Evolutionary conservation across 2,888 invertebrate species (phyloP).

Genomic region (Drosophila quasianomalipes): DNA sequence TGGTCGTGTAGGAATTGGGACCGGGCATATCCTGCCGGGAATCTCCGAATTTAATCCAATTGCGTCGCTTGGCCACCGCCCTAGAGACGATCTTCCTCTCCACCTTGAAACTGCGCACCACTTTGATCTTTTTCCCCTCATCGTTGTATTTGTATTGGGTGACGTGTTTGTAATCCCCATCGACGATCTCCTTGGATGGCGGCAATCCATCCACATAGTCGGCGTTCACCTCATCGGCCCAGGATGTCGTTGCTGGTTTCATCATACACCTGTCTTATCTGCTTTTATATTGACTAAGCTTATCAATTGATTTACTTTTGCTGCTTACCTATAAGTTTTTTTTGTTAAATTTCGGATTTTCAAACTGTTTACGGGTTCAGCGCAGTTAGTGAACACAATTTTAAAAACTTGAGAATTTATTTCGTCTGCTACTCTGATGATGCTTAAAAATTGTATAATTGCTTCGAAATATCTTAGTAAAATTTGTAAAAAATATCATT

Average conservation of each 20-base stretch:
- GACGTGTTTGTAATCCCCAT: conserved; percentile 95
- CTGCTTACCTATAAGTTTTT: conserved; percentile 6
- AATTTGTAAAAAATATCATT: not conserved
- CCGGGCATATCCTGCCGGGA: conserved; percentile 96
- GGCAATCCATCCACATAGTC: conserved; percentile 91
- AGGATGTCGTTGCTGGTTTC: conserved; percentile 93
- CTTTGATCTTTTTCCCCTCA: conserved; percentile 95
- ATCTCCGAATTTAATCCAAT: conserved; percentile 98
- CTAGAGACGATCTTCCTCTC: conserved; percentile 95
- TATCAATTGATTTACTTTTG: not conserved
- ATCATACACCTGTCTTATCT: conserved; percentile 60
- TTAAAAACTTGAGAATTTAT: not conserved
- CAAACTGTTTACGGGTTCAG: not conserved
- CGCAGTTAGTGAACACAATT: not conserved
- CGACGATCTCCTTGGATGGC: conserved; percentile 91
- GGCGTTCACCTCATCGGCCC: conserved; percentile 98
- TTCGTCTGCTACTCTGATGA: conserved; percentile 8
- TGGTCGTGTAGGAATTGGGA: conserved; percentile 98
- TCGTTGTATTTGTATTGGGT: conserved; percentile 97
- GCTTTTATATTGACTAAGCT: not conserved
- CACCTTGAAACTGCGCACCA: conserved; percentile 95
- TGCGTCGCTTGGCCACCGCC: conserved; percentile 96
- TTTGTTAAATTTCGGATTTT: not conserved
- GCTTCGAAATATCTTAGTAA: not conserved
- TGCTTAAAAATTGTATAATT: not conserved